Evolutionary conservation across 2,113 vertebrate genomes (phyloP).

Genomic region (Heloderma charlesbogerti): DNA sequence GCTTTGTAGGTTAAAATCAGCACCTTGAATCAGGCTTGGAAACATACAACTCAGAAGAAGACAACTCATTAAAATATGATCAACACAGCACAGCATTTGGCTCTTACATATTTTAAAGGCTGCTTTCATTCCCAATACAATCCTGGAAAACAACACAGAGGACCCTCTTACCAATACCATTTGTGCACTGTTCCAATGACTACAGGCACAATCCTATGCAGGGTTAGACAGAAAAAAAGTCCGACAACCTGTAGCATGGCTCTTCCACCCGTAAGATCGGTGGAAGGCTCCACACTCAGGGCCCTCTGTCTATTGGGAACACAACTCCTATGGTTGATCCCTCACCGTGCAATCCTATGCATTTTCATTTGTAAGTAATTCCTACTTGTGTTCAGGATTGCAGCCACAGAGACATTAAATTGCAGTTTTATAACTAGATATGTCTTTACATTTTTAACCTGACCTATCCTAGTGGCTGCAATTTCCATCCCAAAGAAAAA

Average conservation of each 20-base stretch:
- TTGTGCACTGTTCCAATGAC: neutral
- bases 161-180: neutral
- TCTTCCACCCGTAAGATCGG: no score
- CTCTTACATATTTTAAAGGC: neutral
- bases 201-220: neutral
- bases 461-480: no score
- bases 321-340: no score
- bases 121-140: neutral
- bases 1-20: no score
- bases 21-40: no score
- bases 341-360: neutral
- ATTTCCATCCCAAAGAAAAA: no score
- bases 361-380: neutral
- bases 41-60: no score
- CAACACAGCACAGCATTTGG: neutral
- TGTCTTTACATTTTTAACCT: no score
- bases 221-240: no score
- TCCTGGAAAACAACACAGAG: neutral
- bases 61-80: neutral
- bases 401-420: slow-evolving; percentile 1
- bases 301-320: no score
- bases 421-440: slow-evolving; percentile 8
- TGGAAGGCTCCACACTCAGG: no score
- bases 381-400: neutral
- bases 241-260: no score